These are phyloP conservation scores for Pseudorectes ferrugineus DNA, from an alignment of 2,113 vertebrate species.

Conservation along the genomic window DNA sequence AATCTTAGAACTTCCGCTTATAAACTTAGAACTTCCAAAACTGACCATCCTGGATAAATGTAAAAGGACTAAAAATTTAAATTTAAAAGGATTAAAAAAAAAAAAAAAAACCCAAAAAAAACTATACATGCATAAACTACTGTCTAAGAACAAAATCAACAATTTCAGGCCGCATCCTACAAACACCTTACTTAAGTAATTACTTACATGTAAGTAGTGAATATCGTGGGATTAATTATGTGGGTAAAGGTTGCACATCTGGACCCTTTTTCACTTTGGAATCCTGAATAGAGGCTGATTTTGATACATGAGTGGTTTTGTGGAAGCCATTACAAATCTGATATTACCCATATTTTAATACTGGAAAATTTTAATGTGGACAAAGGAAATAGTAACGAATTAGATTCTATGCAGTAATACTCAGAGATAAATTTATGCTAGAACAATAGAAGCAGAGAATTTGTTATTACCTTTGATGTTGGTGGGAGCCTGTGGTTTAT, in stretches of 20 bases:
- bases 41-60: neutral
- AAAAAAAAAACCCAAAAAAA: neutral
- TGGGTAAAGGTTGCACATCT: neutral
- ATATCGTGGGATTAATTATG: neutral
- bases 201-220: neutral
- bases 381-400: neutral
- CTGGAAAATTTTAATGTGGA: neutral
- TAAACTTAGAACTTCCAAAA: neutral
- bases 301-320: neutral
- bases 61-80: neutral
- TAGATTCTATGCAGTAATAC: neutral
- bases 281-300: neutral
- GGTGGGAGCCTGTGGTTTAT: neutral
- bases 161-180: neutral
- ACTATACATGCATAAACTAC: neutral
- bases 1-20: neutral
- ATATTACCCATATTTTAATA: neutral
- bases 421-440: neutral
- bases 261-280: neutral
- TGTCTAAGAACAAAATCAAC: neutral
- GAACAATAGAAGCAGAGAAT: neutral
- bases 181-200: neutral
- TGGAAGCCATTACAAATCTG: neutral
- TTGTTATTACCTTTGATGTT: neutral
- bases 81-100: neutral